Percentiles rank a stretch among this genome's conserved stretches.
Conservation (phyloP, 2,888 invertebrate genomes). For the Troilus luridus region DNA sequence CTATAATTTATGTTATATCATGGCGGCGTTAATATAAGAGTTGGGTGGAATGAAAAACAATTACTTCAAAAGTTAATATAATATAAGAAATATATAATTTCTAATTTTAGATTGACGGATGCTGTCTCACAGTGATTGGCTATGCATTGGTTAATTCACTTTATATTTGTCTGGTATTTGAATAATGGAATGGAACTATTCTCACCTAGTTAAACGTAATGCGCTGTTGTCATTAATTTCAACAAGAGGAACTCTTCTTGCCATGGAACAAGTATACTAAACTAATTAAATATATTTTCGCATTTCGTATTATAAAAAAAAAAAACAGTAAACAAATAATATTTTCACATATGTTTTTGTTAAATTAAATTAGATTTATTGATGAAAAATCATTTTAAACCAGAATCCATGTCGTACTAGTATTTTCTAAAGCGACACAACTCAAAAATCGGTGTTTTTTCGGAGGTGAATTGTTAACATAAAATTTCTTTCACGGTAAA, state of each 20-base stretch:
- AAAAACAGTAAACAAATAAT: neutral
- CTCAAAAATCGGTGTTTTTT: too few species aligned
- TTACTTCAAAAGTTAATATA: too few species aligned
- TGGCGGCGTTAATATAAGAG: too few species aligned
- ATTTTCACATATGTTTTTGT: neutral
- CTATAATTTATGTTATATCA: too few species aligned
- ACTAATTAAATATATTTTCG: neutral
- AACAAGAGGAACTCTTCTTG: neutral
- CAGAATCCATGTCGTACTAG: too few species aligned
- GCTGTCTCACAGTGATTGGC: neutral
- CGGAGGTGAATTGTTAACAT: too few species aligned
- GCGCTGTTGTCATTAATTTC: neutral
- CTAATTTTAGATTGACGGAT: neutral
- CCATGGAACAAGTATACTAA: neutral
- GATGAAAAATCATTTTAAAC: too few species aligned
- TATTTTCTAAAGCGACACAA: too few species aligned
- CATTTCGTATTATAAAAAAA: neutral
- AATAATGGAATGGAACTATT: neutral
- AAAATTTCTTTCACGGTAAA: too few species aligned
- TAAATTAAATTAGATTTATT: neutral
- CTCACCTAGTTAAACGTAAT: constrained; percentile 34
- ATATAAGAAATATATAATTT: too few species aligned
- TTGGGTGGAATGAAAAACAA: too few species aligned
- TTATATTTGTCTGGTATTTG: neutral
- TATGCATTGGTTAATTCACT: neutral